phyloP scores from a whole-genome alignment of 2,113 vertebrate genomes.

The Scytalopus superciliaris region DNA sequence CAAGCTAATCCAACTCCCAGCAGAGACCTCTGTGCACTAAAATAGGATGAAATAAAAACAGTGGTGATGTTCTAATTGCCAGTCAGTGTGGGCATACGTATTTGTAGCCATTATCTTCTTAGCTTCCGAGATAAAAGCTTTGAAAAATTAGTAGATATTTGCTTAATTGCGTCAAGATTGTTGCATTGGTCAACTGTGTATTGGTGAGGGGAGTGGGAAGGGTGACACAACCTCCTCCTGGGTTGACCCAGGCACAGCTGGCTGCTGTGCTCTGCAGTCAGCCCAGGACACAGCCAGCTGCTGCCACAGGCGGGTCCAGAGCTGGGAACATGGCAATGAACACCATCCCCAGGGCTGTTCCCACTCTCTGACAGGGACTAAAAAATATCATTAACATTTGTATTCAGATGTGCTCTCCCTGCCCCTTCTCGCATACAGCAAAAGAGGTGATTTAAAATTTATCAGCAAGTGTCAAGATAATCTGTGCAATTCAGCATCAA shows the following conservation, averaged over 20 bases:
- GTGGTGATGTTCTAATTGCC: neutral
- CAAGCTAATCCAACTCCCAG: neutral
- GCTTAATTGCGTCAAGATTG: neutral
- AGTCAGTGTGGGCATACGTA: neutral
- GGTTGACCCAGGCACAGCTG: neutral
- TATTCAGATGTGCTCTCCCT: conserved; percentile 16
- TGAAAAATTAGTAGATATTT: neutral
- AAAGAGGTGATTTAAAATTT: conserved; percentile 53
- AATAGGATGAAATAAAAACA: neutral
- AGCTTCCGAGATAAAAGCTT: neutral
- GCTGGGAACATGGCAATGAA: neutral
- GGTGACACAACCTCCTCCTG: neutral
- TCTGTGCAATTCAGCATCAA: conserved; percentile 48
- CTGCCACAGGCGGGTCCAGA: neutral
- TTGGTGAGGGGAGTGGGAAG: neutral
- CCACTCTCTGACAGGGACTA: neutral
- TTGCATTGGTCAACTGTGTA: neutral
- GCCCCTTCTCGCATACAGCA: neutral
- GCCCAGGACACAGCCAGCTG: accelerated
- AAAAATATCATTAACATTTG: conserved; percentile 2
- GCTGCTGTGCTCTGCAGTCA: neutral
- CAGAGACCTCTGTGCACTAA: neutral
- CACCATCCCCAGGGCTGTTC: neutral
- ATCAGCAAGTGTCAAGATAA: conserved; percentile 65
- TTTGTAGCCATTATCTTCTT: conserved; percentile 31